Evolutionary conservation across 2,113 vertebrate species (phyloP).

Genomic region (Promerops cafer): DNA sequence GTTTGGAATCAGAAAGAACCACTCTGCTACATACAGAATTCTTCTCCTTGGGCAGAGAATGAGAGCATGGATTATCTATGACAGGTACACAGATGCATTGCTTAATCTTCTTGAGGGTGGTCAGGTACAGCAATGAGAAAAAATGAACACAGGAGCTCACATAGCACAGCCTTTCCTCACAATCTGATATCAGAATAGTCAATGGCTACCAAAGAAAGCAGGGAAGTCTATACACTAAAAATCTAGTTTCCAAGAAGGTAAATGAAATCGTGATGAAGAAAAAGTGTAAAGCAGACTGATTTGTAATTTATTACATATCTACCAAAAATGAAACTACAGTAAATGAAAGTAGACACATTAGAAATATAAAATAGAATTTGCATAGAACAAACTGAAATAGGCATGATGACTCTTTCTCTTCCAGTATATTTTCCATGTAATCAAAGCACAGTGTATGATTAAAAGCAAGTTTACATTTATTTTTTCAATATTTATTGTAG

Average conservation of each 20-base stretch:
- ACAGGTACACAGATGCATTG: neutral
- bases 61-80: neutral
- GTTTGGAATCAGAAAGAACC: neutral
- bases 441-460: neutral
- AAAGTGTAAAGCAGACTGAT: neutral
- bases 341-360: neutral
- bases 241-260: neutral
- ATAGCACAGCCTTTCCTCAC: neutral
- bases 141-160: neutral
- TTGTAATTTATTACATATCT: neutral
- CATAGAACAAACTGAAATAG: neutral
- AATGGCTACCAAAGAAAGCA: neutral
- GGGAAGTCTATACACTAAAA: neutral
- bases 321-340: neutral
- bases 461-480: neutral
- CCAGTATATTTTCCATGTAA: neutral
- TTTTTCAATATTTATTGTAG: neutral
- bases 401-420: neutral
- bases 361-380: neutral
- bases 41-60: neutral
- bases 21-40: neutral
- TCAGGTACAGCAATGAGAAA: neutral
- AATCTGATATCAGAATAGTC: neutral
- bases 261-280: neutral
- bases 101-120: neutral